Conservation (phyloP, 2,888 invertebrate species). For the Mesorhabditis sp. region DNA sequence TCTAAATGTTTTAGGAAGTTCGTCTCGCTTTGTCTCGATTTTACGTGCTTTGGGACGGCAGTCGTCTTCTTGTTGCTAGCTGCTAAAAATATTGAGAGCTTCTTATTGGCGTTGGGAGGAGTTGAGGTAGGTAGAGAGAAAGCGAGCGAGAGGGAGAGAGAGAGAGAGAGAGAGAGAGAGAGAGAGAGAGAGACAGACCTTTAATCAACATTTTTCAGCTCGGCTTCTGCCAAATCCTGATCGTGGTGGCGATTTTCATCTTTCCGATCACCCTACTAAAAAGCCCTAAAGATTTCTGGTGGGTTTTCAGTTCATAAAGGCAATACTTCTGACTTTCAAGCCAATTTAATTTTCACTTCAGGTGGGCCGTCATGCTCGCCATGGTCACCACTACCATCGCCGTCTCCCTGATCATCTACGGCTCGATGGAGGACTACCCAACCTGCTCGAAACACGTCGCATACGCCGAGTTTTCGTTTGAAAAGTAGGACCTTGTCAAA, state of each 20-base stretch:
- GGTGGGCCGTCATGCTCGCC: conserved; percentile 45
- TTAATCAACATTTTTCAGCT: conserved; percentile 10
- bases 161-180: neutral
- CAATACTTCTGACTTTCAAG: neutral
- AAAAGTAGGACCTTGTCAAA: conserved; percentile 25
- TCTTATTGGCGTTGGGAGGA: neutral
- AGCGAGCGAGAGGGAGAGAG: too few relatives aligned
- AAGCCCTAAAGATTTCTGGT: conserved; percentile 55
- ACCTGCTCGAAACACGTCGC: conserved; percentile 30
- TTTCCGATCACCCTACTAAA: conserved; percentile 53
- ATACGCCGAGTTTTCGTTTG: conserved; percentile 31
- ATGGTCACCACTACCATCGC: conserved; percentile 50
- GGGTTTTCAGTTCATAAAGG: conserved; percentile 11
- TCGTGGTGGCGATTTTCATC: conserved; percentile 44
- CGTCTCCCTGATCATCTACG: conserved; percentile 41
- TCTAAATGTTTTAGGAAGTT: conserved; percentile 30
- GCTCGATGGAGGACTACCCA: conserved; percentile 30
- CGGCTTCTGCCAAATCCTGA: conserved; percentile 46
- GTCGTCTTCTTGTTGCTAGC: conserved; percentile 52
- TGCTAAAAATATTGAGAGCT: conserved; percentile 46
- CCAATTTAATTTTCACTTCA: conserved; percentile 8
- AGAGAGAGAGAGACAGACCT: too few relatives aligned
- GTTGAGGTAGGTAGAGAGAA: neutral
- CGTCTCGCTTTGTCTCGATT: conserved; percentile 42
- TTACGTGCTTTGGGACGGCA: conserved; percentile 52